phyloP scores from a whole-genome alignment of 2,113 vertebrate species.

The Podarcis muralis region DNA sequence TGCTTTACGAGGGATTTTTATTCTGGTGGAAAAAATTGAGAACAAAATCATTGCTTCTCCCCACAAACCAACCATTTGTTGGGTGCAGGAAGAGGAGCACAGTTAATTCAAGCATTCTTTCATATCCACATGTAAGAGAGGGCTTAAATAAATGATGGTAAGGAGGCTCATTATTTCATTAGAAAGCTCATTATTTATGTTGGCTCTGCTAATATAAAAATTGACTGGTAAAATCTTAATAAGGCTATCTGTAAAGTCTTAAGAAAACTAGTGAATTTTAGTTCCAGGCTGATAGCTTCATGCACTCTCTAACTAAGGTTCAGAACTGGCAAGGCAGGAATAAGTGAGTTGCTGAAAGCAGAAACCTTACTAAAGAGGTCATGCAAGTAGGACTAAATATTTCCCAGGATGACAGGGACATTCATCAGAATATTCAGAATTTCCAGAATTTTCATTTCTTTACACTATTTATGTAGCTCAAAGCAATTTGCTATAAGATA shows the following conservation, averaged over 20 bases:
- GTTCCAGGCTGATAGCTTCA: neutral
- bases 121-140: neutral
- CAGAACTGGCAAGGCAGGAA: neutral
- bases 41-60: neutral
- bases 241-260: neutral
- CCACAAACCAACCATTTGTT: neutral
- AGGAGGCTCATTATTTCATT: slow-evolving; percentile 13
- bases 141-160: neutral
- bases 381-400: neutral
- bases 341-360: neutral
- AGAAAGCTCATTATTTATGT: neutral
- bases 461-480: neutral
- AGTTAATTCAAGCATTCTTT: neutral
- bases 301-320: neutral
- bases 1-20: neutral
- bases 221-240: neutral
- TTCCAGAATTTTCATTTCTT: neutral
- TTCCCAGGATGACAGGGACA: too few species aligned
- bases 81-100: neutral
- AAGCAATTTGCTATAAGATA: too few species aligned
- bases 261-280: neutral
- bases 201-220: neutral
- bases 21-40: neutral
- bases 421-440: neutral
- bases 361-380: neutral